These are phyloP conservation scores for Hypocryptadius cinnamomeus DNA, from an alignment of 2,113 vertebrate genomes.

Conservation along the genomic window DNA sequence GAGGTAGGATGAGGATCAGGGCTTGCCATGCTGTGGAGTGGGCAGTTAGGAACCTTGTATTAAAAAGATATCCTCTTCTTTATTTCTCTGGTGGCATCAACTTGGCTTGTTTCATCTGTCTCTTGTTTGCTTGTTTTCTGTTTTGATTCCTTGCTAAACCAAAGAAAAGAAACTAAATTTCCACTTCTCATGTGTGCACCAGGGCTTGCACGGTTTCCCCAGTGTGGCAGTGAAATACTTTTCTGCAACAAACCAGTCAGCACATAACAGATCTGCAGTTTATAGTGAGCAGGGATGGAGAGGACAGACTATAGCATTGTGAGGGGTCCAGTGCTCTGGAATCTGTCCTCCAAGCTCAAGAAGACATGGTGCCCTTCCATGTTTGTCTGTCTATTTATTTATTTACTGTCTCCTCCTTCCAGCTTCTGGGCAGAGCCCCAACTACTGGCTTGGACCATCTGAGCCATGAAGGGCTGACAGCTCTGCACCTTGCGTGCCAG, in stretches of 20 bases:
- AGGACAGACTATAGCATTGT: background rate
- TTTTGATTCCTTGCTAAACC: background rate
- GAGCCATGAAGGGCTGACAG: conserved; percentile 77
- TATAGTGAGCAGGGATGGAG: background rate
- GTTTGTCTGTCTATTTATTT: background rate
- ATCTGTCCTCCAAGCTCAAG: background rate
- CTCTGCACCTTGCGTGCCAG: conserved; percentile 91
- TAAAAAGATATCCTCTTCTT: background rate
- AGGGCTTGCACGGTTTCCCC: background rate
- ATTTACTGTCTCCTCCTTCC: background rate
- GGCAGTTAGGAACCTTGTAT: background rate
- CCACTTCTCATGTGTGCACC: background rate
- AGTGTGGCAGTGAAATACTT: background rate
- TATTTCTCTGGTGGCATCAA: background rate
- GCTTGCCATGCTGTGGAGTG: background rate
- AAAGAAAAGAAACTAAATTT: background rate
- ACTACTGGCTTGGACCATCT: conserved; percentile 80
- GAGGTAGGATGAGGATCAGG: background rate
- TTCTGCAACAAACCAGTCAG: background rate
- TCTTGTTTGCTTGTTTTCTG: background rate
- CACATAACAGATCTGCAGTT: background rate
- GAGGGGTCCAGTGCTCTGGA: background rate
- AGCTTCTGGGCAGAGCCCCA: conserved; percentile 81
- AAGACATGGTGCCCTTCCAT: background rate
- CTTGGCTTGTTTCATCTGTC: background rate